These are phyloP conservation scores for Diphyllodes magnificus DNA, from an alignment of 2,113 vertebrate species.

Conservation along the genomic window DNA sequence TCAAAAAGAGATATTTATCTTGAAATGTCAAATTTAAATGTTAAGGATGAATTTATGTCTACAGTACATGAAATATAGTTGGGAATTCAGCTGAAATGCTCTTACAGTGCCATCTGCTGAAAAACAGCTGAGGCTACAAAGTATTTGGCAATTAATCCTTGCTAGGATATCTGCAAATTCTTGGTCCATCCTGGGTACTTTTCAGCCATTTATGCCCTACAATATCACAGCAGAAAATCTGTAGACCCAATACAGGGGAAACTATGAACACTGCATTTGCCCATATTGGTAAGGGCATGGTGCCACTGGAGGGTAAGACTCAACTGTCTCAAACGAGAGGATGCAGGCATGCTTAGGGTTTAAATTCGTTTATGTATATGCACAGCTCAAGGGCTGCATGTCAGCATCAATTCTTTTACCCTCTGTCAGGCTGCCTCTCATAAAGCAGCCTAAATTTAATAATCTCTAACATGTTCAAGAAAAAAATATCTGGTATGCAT, in stretches of 20 bases:
- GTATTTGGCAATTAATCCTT: not conserved
- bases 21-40: not conserved
- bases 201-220: not conserved
- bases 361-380: not conserved
- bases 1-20: not conserved
- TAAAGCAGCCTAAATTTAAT: not conserved
- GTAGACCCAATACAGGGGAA: not conserved
- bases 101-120: slow-evolving; percentile 54
- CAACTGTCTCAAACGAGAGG: not conserved
- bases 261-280: not conserved
- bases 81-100: not conserved
- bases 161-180: not conserved
- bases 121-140: not conserved
- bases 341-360: not conserved
- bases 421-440: not conserved
- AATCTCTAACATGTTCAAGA: not conserved
- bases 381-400: not conserved
- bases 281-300: accelerated
- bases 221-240: not conserved
- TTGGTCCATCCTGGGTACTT: not conserved
- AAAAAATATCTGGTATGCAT: not conserved
- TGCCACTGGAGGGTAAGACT: not conserved
- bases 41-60: not conserved
- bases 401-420: not conserved
- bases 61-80: not conserved